These are phyloP conservation scores for Microplitis deprimator DNA, from an alignment of 2,888 invertebrate genomes.

Conservation along the genomic window DNA sequence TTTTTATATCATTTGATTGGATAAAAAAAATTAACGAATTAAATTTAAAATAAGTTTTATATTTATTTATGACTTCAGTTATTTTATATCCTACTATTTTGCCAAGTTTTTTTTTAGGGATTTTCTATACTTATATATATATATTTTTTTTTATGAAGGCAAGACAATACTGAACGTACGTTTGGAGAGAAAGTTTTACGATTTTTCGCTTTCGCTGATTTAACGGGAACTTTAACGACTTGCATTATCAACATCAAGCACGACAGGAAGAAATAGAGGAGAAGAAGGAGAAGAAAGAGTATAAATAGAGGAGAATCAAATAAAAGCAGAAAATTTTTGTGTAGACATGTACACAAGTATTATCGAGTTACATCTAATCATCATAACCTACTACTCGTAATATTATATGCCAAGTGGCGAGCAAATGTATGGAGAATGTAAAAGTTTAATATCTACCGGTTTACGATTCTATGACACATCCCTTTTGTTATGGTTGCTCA, in stretches of 20 bases:
- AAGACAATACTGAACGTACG: slow-evolving; percentile 14
- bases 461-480: slow-evolving; percentile 67
- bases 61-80: neutral
- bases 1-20: neutral
- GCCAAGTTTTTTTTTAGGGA: neutral
- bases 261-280: slow-evolving; percentile 20
- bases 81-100: too few species aligned
- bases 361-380: slow-evolving; percentile 71
- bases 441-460: slow-evolving; percentile 70
- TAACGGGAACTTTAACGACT: slow-evolving; percentile 69
- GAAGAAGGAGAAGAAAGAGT: neutral
- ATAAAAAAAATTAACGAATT: neutral
- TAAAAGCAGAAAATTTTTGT: neutral
- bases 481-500: slow-evolving; percentile 35
- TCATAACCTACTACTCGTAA: slow-evolving; percentile 67
- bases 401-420: neutral
- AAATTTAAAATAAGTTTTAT: neutral
- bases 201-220: slow-evolving; percentile 67
- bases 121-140: neutral
- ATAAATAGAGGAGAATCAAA: neutral
- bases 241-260: slow-evolving; percentile 57
- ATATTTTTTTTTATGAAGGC: slow-evolving; percentile 27
- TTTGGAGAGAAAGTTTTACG: slow-evolving; percentile 58
- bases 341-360: slow-evolving; percentile 54
- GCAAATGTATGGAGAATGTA: slow-evolving; percentile 61